Base-by-base conservation (phyloP, 2,888 invertebrate species). In the Thera obeliscata region DNA sequence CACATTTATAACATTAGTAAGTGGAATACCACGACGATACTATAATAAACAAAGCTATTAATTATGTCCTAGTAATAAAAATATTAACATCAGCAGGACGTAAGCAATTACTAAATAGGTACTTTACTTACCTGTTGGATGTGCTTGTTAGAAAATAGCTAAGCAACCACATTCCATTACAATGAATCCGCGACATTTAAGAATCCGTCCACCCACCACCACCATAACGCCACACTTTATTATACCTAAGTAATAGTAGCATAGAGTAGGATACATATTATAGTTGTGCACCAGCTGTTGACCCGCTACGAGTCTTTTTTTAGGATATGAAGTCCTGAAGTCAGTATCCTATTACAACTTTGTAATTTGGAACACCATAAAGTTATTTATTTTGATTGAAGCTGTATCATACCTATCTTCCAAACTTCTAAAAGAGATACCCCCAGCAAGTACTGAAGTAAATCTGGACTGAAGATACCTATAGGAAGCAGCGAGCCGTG, bases 401-500 rank as follows among this genome's bases (percentile, higher is more conserved):
- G 22, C 22, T 22, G 22, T 22, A 22, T 22, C 22, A 22, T 22
- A 22, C 22, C 22, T 22, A 22, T 22, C 22, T 22, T 22, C 22
- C 22, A 22, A 22, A 22, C 22, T 22, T 22, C 22, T 22, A 22
- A 22, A 22, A 22, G 22, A 22, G 22, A 22, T 22, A 22, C 22
- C 22, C 57, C 66, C 12, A 48, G 54, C 54, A 54, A 63, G 35
- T 6, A 64, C 64, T 12, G 50, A 58, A 57, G 60, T 67, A 65
- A 56, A 56, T 57, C 56, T 67, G 59, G 59, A 64, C 70, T 72
- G 69, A 71, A 71, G 70, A 65, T 66, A 22, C 22, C 22, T 22
- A 67, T 66, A 79, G 74, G 78, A 71, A 71, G 67, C 66, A 79
- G 74, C 78, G 70, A 80, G 75, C 75, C 76, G 69, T 77, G 77